phyloP scores from a whole-genome alignment of 1,140 invertebrate species.

The Nymphalis io region DNA sequence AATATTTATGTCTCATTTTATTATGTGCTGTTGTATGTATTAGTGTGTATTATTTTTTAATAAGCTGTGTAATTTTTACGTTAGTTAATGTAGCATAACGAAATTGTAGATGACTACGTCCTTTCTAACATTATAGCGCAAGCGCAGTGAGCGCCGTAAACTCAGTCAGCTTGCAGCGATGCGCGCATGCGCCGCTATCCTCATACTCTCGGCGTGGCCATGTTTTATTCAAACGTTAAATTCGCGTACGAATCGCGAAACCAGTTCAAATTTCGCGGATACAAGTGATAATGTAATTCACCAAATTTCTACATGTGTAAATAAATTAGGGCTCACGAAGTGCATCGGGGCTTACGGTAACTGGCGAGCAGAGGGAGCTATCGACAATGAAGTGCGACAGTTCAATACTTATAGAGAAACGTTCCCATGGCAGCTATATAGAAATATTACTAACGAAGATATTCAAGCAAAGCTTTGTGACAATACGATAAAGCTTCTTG shows the following conservation, averaged over 20 bases:
- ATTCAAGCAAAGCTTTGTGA: constrained; percentile 61
- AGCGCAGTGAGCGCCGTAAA: constrained; percentile 1
- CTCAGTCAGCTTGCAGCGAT: constrained; percentile 67
- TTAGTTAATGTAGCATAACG: constrained; percentile 9
- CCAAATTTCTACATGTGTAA: constrained; percentile 55
- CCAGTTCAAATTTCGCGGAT: constrained; percentile 32
- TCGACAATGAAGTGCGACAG: constrained; percentile 35
- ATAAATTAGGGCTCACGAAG: constrained; percentile 58
- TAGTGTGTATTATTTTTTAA: too few species aligned
- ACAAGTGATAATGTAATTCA: constrained; percentile 39
- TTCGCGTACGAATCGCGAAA: constrained; percentile 40
- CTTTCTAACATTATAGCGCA: constrained; percentile 23
- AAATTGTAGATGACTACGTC: constrained; percentile 19
- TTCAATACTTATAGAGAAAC: constrained; percentile 42
- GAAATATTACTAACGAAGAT: constrained; percentile 56
- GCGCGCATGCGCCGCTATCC: constrained; percentile 64
- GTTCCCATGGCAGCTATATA: constrained; percentile 71
- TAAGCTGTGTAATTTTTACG: too few species aligned
- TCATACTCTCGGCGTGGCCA: constrained; percentile 56
- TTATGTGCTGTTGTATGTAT: too few species aligned
- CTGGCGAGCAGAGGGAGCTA: constrained; percentile 66
- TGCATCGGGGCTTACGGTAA: constrained; percentile 71
- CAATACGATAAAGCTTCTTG: constrained; percentile 59
- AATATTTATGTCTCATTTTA: too few species aligned
- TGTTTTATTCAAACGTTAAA: constrained; percentile 47